Evolutionary conservation across 53 echinoderm and acorn worm species (phyloP).

Genomic region (Patiria pectinifera): DNA sequence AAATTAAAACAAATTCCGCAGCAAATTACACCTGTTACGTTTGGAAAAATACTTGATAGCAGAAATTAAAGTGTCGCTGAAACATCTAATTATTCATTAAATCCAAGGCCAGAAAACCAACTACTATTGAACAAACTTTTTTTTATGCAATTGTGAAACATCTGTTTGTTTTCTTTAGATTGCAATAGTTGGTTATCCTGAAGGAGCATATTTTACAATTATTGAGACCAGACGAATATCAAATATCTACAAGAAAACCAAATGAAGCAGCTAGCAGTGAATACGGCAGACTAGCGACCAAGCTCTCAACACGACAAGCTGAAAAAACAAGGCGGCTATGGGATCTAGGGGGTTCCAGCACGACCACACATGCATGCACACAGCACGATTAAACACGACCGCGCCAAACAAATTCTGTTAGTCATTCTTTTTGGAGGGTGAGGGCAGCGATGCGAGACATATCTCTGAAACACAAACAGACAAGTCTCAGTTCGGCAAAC

Average conservation of each 20-base stretch:
- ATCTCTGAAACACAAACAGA: conserved; percentile 39
- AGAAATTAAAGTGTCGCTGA: neutral
- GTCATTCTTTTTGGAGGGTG: neutral
- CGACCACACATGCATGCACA: neutral
- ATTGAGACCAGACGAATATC: neutral
- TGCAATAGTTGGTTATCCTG: neutral
- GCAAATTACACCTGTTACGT: neutral
- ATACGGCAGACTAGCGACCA: neutral
- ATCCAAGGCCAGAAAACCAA: neutral
- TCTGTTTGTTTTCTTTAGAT: neutral
- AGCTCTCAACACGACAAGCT: conserved; percentile 36
- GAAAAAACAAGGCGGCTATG: conserved; percentile 35
- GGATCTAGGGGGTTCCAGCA: neutral
- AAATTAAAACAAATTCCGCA: neutral
- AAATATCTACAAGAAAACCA: conserved; percentile 7
- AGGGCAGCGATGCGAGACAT: conserved; percentile 15
- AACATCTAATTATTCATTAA: neutral
- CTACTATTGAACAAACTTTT: too few species aligned
- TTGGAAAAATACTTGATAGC: neutral
- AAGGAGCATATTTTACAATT: neutral
- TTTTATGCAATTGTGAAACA: neutral
- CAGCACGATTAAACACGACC: conserved; percentile 2
- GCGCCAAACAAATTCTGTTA: neutral
- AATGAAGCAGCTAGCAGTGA: neutral
- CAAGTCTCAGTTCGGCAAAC: conserved; percentile 1